Conservation (phyloP, 2,113 vertebrate species). For the Hypomesus transpacificus region DNA sequence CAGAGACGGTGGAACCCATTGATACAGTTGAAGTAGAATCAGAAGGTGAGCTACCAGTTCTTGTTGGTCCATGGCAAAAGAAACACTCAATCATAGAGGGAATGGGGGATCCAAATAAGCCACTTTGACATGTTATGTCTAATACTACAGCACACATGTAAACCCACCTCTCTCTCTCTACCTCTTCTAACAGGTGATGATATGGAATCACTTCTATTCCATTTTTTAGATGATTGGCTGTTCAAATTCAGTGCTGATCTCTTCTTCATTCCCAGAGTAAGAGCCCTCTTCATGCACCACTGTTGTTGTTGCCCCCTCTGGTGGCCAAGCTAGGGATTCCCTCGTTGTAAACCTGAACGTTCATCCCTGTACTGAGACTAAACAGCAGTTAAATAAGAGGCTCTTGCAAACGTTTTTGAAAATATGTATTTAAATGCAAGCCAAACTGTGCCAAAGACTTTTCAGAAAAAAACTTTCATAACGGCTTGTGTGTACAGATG, state of each 20-base stretch:
- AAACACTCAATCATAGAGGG: background rate
- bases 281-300: slow-evolving; percentile 10
- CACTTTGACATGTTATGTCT: no score
- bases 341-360: no score
- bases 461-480: no score
- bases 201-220: slow-evolving; percentile 89
- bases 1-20: slow-evolving; percentile 86
- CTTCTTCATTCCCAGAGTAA: slow-evolving; percentile 92
- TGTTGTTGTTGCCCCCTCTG: no score
- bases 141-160: no score
- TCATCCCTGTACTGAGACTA: no score
- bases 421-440: no score
- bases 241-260: slow-evolving; percentile 91
- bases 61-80: background rate
- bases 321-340: no score
- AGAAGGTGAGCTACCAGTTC: slow-evolving; percentile 73
- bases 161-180: background rate
- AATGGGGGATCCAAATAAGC: background rate
- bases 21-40: slow-evolving; percentile 84
- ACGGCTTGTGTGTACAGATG: no score
- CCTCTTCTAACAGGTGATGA: slow-evolving; percentile 78
- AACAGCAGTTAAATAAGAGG: no score
- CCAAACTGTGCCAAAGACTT: no score
- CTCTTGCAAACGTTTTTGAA: no score
- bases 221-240: slow-evolving; percentile 95